These are phyloP conservation scores for Dysmachus trigonus DNA, from an alignment of 2,888 invertebrate genomes.

Conservation along the genomic window DNA sequence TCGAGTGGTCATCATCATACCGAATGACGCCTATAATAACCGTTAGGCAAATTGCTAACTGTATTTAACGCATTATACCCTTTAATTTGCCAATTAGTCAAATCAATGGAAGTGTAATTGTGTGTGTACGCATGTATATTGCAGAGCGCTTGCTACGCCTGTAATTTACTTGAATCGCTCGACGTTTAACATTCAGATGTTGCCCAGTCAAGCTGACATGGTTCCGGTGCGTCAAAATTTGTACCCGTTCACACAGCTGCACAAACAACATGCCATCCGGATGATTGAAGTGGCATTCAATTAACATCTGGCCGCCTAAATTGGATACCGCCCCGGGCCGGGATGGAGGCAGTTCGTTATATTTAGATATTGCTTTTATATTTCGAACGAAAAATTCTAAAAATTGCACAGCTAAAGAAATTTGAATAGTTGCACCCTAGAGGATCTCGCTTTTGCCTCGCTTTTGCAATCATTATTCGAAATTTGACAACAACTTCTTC, in stretches of 20 bases:
- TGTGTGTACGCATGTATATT: neutral
- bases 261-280: constrained; percentile 26
- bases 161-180: constrained; percentile 35
- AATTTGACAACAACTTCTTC: neutral
- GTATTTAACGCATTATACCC: constrained; percentile 52
- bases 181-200: neutral
- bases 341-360: neutral
- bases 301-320: constrained; percentile 24
- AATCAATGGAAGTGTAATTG: constrained; percentile 50
- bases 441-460: no score
- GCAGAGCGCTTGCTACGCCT: neutral
- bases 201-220: constrained; percentile 12
- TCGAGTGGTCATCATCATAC: neutral
- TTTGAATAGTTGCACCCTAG: no score
- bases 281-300: constrained; percentile 40
- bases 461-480: neutral
- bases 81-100: constrained; percentile 54
- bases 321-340: neutral
- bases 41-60: constrained; percentile 46
- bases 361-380: neutral
- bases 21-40: constrained; percentile 24
- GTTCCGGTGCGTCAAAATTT: neutral
- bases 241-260: neutral
- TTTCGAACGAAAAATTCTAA: neutral
- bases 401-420: neutral